These are phyloP conservation scores for Cydia pomonella DNA, from an alignment of 1,140 invertebrate species.

Conservation along the genomic window DNA sequence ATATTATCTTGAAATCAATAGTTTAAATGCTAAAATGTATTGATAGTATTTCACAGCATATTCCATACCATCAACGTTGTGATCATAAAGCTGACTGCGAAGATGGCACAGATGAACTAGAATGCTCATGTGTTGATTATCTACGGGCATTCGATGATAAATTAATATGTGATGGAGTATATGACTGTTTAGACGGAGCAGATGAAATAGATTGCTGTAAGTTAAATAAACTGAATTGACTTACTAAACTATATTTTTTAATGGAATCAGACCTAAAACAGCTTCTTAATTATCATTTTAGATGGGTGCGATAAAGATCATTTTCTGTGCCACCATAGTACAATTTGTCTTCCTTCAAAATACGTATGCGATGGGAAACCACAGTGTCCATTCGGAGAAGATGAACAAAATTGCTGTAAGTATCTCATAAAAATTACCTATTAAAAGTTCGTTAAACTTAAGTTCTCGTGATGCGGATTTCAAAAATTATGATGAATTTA, in stretches of 20 bases:
- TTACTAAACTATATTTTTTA: no score
- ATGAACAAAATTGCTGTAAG: slow-evolving; percentile 86
- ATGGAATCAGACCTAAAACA: no score
- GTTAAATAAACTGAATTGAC: slow-evolving; percentile 36
- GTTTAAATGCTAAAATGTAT: slow-evolving; percentile 22
- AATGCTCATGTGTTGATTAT: slow-evolving; percentile 88
- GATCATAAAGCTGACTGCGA: slow-evolving; percentile 88
- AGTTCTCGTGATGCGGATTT: no score
- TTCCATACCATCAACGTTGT: slow-evolving; percentile 83
- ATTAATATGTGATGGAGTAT: slow-evolving; percentile 88
- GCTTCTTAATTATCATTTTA: slow-evolving; percentile 54
- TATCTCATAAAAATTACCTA: no score
- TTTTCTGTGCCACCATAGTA: slow-evolving; percentile 82
- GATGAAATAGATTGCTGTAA: slow-evolving; percentile 89
- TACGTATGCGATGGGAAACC: slow-evolving; percentile 85
- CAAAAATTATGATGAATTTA: no score
- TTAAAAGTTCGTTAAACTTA: no score
- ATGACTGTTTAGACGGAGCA: slow-evolving; percentile 87
- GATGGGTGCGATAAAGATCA: slow-evolving; percentile 80
- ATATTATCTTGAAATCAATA: slow-evolving; percentile 26
- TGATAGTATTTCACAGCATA: slow-evolving; percentile 84
- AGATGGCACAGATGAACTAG: slow-evolving; percentile 89
- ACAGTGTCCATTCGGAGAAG: slow-evolving; percentile 86
- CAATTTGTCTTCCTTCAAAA: slow-evolving; percentile 81
- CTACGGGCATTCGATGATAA: slow-evolving; percentile 78